Conservation (phyloP, 1,140 invertebrate genomes). For the Glossosoma conforme region DNA sequence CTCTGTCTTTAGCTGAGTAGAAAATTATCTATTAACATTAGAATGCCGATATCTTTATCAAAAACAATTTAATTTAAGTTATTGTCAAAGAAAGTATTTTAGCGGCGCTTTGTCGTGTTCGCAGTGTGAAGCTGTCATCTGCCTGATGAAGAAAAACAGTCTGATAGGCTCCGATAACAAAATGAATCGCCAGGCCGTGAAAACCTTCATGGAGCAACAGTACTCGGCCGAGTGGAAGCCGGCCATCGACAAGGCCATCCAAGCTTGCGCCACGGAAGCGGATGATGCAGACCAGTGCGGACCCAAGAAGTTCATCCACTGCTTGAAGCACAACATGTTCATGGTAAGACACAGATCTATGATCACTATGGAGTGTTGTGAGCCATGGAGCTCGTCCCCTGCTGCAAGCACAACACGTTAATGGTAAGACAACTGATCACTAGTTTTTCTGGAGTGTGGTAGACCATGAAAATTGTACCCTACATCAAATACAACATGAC, state of each 20-base stretch:
- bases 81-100: background rate
- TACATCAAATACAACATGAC: too few species aligned
- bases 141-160: constrained; percentile 22
- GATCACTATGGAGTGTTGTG: too few species aligned
- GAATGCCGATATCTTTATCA: background rate
- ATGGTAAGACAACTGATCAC: too few species aligned
- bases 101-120: background rate
- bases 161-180: constrained; percentile 17
- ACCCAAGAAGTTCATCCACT: constrained; percentile 12
- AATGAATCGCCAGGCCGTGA: constrained; percentile 9
- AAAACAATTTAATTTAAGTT: background rate
- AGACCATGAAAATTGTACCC: too few species aligned
- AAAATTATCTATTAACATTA: background rate
- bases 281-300: constrained; percentile 1
- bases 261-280: too few species aligned
- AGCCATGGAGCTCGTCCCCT: too few species aligned
- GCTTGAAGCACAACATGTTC: constrained; percentile 15
- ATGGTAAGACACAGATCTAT: too few species aligned
- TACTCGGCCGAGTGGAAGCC: constrained; percentile 20
- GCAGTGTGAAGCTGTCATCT: constrained; percentile 19
- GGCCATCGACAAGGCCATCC: constrained; percentile 10
- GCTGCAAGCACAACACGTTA: too few species aligned
- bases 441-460: too few species aligned
- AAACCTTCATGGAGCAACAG: constrained; percentile 13
- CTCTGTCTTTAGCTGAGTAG: background rate